phyloP scores from a whole-genome alignment of 2,888 invertebrate species.

The Acrobasis suavella region DNA sequence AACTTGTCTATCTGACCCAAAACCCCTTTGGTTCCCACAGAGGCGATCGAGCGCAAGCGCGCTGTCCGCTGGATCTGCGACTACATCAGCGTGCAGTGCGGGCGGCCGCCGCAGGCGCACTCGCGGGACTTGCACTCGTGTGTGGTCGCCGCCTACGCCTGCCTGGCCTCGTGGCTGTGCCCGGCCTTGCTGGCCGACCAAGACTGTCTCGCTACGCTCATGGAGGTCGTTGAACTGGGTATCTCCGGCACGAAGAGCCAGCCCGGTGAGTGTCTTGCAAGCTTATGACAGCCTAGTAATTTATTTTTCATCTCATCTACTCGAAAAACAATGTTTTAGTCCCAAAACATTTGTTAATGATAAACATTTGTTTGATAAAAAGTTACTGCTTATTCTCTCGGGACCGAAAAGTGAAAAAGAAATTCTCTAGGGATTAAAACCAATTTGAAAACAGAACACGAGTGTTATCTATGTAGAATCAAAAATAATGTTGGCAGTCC shows the following conservation, averaged over 20 bases:
- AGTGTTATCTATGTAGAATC: too few relatives aligned
- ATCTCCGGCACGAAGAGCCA: conserved; percentile 97
- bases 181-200: conserved; percentile 95
- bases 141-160: conserved; percentile 95
- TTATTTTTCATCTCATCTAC: too few relatives aligned
- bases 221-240: conserved; percentile 98
- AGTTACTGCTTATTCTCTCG: too few relatives aligned
- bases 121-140: conserved; percentile 97
- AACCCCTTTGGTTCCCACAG: conserved; percentile 67
- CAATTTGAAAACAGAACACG: too few relatives aligned
- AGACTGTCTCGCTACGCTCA: conserved; percentile 94
- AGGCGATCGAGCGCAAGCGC: conserved; percentile 93
- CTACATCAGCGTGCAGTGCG: conserved; percentile 97
- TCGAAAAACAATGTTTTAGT: too few relatives aligned
- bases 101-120: conserved; percentile 95
- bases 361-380: too few relatives aligned
- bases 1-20: neutral
- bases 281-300: neutral
- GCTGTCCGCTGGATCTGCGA: conserved; percentile 99
- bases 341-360: too few relatives aligned
- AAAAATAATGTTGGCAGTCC: too few relatives aligned
- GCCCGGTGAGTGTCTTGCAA: conserved; percentile 52
- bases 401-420: too few relatives aligned
- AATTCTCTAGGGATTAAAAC: too few relatives aligned
- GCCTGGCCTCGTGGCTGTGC: conserved; percentile 95